Conservation (phyloP, 2,888 invertebrate genomes). For the Antitype chi region DNA sequence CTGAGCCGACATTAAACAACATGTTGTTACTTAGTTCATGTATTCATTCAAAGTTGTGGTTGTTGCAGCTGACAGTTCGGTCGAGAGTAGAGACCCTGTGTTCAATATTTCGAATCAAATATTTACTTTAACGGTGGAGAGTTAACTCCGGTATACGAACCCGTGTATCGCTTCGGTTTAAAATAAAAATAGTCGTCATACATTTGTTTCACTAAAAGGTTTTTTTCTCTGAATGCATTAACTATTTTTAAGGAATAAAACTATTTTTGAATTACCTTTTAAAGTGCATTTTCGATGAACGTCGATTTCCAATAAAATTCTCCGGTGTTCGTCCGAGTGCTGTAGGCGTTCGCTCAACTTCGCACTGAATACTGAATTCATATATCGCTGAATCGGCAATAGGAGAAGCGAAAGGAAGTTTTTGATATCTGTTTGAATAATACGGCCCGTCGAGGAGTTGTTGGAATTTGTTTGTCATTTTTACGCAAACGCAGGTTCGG, state of each 20-base stretch:
- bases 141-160: constrained; percentile 51
- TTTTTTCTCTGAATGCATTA: constrained; percentile 54
- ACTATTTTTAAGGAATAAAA: constrained; percentile 51
- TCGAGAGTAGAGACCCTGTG: constrained; percentile 51
- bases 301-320: constrained; percentile 67
- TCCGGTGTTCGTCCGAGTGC: constrained; percentile 58
- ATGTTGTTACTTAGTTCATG: constrained; percentile 28
- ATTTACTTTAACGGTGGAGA: constrained; percentile 62
- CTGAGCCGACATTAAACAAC: constrained; percentile 24
- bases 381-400: constrained; percentile 72
- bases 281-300: constrained; percentile 59
- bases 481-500: constrained; percentile 52
- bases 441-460: constrained; percentile 59
- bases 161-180: constrained; percentile 26
- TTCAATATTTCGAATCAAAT: constrained; percentile 69
- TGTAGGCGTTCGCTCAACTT: constrained; percentile 69
- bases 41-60: constrained; percentile 23
- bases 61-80: constrained; percentile 47
- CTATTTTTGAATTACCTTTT: constrained; percentile 64
- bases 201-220: constrained; percentile 44
- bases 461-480: constrained; percentile 73
- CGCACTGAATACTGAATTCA: constrained; percentile 79
- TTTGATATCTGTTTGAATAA: constrained; percentile 75
- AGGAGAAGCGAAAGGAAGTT: constrained; percentile 82
- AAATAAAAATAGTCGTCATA: constrained; percentile 38